A percentile compares a stretch with the other conserved stretches of the same genome.
Evolutionary conservation across 2,113 vertebrate species (phyloP).

Genomic region (Zingel zingel): DNA sequence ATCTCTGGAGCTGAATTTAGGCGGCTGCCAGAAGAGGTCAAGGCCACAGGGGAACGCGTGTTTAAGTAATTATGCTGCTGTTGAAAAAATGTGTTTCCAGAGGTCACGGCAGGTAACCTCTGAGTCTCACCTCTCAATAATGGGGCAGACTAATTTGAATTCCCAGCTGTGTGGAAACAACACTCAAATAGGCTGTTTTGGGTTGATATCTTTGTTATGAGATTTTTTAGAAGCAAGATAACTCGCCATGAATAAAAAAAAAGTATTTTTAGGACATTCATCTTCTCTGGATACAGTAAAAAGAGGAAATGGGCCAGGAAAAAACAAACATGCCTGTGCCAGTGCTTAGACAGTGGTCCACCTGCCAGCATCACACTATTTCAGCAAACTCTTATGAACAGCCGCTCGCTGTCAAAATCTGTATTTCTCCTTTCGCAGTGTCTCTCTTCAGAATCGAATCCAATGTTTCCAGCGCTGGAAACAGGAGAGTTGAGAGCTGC

Average conservation of each 20-base stretch:
- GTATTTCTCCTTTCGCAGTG: constrained; percentile 20
- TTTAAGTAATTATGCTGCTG: constrained; percentile 59
- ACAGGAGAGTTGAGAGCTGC: constrained; percentile 45
- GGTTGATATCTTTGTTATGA: constrained; percentile 20
- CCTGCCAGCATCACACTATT: constrained; percentile 31
- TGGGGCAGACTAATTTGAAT: constrained; percentile 1
- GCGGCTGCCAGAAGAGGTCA: constrained; percentile 49
- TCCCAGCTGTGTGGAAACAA: constrained; percentile 28
- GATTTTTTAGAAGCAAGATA: constrained; percentile 16
- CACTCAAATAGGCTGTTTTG: constrained; percentile 1
- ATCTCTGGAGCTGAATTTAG: constrained; percentile 38
- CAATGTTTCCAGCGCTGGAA: constrained; percentile 71
- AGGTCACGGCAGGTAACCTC: constrained; percentile 45
- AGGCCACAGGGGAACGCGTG: constrained; percentile 42
- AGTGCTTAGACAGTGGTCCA: constrained; percentile 40
- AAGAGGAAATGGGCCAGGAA: constrained; percentile 12
- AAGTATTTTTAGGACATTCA: neutral
- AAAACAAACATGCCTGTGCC: neutral
- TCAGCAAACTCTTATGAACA: constrained; percentile 24
- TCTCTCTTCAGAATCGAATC: constrained; percentile 27
- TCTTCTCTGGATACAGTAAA: constrained; percentile 25
- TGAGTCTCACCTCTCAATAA: neutral
- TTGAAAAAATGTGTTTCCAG: constrained; percentile 34
- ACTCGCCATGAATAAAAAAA: constrained; percentile 1
- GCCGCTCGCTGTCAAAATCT: constrained; percentile 29